Percentiles rank a stretch among this genome's conserved stretches.
Conservation (phyloP, 30 jellyfish, hydroid and myxozoan species). For the Pelagia noctiluca region DNA sequence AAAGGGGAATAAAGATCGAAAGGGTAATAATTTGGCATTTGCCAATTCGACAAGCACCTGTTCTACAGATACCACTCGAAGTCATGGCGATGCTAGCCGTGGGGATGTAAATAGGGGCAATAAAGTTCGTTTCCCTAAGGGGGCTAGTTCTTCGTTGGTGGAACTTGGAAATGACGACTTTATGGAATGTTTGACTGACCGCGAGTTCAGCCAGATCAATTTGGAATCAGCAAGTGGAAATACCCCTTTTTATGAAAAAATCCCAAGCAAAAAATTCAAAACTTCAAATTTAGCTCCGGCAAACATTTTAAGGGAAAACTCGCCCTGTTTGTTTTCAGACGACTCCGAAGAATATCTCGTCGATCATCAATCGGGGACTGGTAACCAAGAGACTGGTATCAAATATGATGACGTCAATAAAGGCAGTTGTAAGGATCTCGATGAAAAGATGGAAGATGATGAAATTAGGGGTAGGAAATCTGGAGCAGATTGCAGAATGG, state of each 20-base stretch:
- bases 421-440: background rate
- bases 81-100: too few species aligned
- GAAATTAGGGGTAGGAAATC: too few species aligned
- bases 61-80: too few species aligned
- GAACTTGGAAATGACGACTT: background rate
- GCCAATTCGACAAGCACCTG: too few species aligned
- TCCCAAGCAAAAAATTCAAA: too few species aligned
- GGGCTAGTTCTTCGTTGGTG: background rate
- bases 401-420: background rate
- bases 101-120: too few species aligned
- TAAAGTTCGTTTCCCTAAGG: background rate
- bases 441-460: background rate
- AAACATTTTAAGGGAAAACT: background rate
- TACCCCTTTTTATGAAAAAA: too few species aligned
- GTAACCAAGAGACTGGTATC: background rate
- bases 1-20: too few species aligned
- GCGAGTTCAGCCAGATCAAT: background rate
- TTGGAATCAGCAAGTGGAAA: background rate
- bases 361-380: too few species aligned
- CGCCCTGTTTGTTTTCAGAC: slow-evolving; percentile 1
- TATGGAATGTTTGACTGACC: background rate
- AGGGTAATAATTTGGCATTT: too few species aligned
- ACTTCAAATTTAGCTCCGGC: background rate
- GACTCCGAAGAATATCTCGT: too few species aligned
- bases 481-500: too few species aligned